Evolutionary conservation across 2,113 vertebrate species (phyloP), one percentile per base, ranked within the genome.

Genomic region (Aptenodytes forsteri): DNA sequence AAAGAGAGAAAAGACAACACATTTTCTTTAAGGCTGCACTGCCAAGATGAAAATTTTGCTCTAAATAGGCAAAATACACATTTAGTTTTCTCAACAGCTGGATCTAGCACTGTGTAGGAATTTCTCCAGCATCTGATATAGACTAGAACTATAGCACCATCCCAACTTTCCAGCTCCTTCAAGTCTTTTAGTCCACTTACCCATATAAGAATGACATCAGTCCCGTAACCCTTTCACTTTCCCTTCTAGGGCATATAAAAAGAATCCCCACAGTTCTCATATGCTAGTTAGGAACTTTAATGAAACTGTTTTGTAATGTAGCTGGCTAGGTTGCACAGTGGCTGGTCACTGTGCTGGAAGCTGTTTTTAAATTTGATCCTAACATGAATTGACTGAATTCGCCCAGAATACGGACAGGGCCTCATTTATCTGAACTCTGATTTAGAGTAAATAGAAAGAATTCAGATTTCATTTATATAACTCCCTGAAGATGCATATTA

Each of bases 371-470:
- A 82, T 94, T 72, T 91, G 87, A 91, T 91, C 27, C 46, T 90
- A 85, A 85, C 19, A n/a, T n/a, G 22, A 59, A 83, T 89, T 90
- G 79, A 95, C 86, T 83, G 72, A 90, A 94, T 92, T 87, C 44
- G 90, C 54, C 30, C 40, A 89, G 59, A 93, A 94, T 77, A 93
- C 23, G 42, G 83, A 75, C 66, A 94, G 30, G 47, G 10, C 19
- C 55, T 93, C 82, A 70, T 87, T 86, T 95, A 83, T 66, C 55
- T 78, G 66, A 92, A 83, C 22, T 86, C 54, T 59, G 81, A 86
- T 92, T 94, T 86, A 92, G 34, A 85, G 49, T 66, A 93, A 92
- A 95, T 49, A 92, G 67, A 94, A 89, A 64, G 20, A 95, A 89
- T 14, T 87, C 55, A 81, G 38, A 59, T 87, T 90, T 81, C 44